These are phyloP conservation scores for Anarsia innoxiella DNA, from an alignment of 2,888 invertebrate genomes.

Conservation along the genomic window DNA sequence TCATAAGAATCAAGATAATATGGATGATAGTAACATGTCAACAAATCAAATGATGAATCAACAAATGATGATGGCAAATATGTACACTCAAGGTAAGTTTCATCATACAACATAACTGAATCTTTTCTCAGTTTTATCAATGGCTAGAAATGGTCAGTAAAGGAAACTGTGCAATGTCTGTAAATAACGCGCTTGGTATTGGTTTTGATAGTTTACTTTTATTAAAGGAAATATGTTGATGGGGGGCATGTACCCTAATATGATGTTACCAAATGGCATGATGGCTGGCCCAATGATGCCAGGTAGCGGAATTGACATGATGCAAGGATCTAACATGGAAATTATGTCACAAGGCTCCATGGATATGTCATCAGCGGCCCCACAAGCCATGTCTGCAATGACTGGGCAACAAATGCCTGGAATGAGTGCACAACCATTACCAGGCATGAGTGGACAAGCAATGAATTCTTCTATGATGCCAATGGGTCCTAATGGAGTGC, in stretches of 20 bases:
- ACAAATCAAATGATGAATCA: slow-evolving; percentile 39
- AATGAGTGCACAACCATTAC: too few species aligned
- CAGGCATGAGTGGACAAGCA: too few species aligned
- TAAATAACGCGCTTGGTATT: too few species aligned
- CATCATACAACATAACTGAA: too few species aligned
- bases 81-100: slow-evolving; percentile 59
- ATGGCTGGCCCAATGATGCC: slow-evolving; percentile 41
- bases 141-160: too few species aligned
- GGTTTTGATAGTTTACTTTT: not conserved
- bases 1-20: slow-evolving; percentile 27
- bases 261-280: slow-evolving; percentile 45
- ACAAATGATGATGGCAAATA: slow-evolving; percentile 58
- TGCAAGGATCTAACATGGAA: slow-evolving; percentile 42
- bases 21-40: slow-evolving; percentile 21
- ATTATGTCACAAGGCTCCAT: slow-evolving; percentile 44
- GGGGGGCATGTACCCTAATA: slow-evolving; percentile 48
- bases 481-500: too few species aligned
- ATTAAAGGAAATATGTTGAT: slow-evolving; percentile 59
- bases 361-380: slow-evolving; percentile 49
- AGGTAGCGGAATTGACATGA: slow-evolving; percentile 43
- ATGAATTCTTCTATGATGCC: too few species aligned
- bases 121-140: too few species aligned
- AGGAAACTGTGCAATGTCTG: too few species aligned
- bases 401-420: slow-evolving; percentile 24
- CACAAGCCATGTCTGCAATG: too few species aligned